A percentile compares a stretch with the other conserved stretches of the same genome.
Evolutionary conservation across 2,113 vertebrate species (phyloP).

Genomic region (Struthio camelus): DNA sequence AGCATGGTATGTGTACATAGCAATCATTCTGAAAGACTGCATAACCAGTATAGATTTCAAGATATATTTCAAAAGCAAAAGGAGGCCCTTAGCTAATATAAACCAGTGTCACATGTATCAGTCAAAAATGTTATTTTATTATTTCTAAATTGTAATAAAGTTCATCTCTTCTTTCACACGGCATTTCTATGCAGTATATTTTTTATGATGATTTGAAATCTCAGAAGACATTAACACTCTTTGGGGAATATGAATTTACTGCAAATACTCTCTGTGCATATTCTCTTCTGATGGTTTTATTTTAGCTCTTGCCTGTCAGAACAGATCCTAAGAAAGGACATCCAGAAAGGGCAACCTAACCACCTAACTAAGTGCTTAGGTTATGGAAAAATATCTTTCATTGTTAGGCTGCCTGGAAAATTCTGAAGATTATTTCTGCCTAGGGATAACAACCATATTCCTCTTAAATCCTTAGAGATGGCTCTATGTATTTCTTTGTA

Average conservation of each 20-base stretch:
- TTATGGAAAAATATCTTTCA: neutral
- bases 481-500: neutral
- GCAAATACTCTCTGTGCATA: neutral
- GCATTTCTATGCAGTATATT: neutral
- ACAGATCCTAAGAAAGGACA: neutral
- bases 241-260: neutral
- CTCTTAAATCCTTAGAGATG: neutral
- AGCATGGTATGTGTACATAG: neutral
- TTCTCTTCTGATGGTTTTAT: neutral
- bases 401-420: neutral
- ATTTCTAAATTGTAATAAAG: conserved; percentile 13
- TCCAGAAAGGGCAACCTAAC: neutral
- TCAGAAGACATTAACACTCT: neutral
- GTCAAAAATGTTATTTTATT: neutral
- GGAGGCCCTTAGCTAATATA: neutral
- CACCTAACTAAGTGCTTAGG: neutral
- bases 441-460: neutral
- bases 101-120: neutral
- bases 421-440: conserved; percentile 8
- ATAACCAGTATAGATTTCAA: neutral
- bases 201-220: neutral
- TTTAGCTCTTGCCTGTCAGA: conserved; percentile 1
- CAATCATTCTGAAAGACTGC: neutral
- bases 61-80: neutral
- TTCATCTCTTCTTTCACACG: neutral